These are phyloP conservation scores for Mus spretus DNA, from an alignment of 2,797 vertebrate species.

Conservation along the genomic window DNA sequence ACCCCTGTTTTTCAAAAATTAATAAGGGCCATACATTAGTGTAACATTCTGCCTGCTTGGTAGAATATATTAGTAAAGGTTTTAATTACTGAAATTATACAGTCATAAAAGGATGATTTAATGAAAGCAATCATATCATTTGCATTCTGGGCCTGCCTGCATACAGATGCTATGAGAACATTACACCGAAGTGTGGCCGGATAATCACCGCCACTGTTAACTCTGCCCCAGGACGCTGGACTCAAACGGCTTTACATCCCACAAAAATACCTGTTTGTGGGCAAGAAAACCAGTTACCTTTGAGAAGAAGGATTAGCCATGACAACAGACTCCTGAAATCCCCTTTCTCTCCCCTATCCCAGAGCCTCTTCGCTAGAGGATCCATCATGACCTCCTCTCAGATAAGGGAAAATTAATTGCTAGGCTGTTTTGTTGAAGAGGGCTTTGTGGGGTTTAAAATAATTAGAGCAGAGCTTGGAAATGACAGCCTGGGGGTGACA, in stretches of 20 bases:
- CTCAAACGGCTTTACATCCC: conserved; percentile 48
- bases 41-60: conserved; percentile 79
- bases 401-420: conserved; percentile 65
- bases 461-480: conserved; percentile 76
- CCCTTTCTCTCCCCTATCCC: neutral
- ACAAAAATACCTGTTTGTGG: conserved; percentile 62
- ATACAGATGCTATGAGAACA: conserved; percentile 70
- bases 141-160: conserved; percentile 81
- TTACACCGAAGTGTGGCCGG: conserved; percentile 60
- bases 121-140: conserved; percentile 84
- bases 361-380: conserved; percentile 60
- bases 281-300: neutral
- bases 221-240: conserved; percentile 70
- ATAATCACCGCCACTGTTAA: conserved; percentile 78
- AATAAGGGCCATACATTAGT: conserved; percentile 78
- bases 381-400: neutral
- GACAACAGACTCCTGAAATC: conserved; percentile 14
- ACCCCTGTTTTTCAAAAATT: conserved; percentile 83
- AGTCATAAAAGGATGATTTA: conserved; percentile 85
- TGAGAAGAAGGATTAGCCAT: conserved; percentile 54
- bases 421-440: conserved; percentile 70
- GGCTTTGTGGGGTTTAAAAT: conserved; percentile 75
- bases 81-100: conserved; percentile 88
- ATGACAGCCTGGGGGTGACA: conserved; percentile 53
- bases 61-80: conserved; percentile 83